Evolutionary conservation across 2,113 vertebrate species (phyloP), one percentile per base, ranked within the genome.

Genomic region (Propithecus coquereli): DNA sequence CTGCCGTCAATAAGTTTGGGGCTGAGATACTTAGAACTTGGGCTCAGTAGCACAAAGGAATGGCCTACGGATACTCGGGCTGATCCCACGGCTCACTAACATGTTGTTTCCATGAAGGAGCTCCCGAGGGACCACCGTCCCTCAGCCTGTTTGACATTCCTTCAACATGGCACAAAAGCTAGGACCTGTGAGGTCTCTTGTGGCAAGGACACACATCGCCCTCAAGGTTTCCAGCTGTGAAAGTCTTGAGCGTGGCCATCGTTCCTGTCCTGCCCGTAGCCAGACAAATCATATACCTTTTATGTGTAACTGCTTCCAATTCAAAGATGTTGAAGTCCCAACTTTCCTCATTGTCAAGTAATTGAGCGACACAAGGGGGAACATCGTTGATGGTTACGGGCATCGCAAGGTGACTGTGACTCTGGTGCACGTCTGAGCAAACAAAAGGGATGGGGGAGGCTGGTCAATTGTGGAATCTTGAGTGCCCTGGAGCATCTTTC

Each of bases 321-420:
- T 99, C 99, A 98, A 99, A 99, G 98, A 99, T 99, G 98, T 99
- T 99, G 98, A 99, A 99, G 86, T 99, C 99, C 99, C 99, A 99
- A 87, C 98, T 99, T 84, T 99, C 99, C 98, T 99, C 99, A 3
- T 99, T 99, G 32, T 99, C 99, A 79, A 99, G 99, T 96, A 99
- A 98, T 88, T 99, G 99, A 37, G 99, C 97, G 4, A 99, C 99
- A 94, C 98, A 98, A 4, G 99, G 98, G 0, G 99, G 99, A 84
- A 99, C 98, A 68, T 99, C 99, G 0, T 80, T 99, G 97, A 99
- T 98, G 17, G 99, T 99, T 68, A 99, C 94, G 2, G 99, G 99
- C 98, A 99, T 98, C 23, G 99, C 97, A 96, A 99, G 98, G 97
- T 99, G 98, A 65, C 98, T 98, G 50, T 99, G 99, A 97, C 98